Evolutionary conservation across 2,888 invertebrate genomes (phyloP), one percentile per base, ranked within the genome.

Genomic region (Acleris laterana): DNA sequence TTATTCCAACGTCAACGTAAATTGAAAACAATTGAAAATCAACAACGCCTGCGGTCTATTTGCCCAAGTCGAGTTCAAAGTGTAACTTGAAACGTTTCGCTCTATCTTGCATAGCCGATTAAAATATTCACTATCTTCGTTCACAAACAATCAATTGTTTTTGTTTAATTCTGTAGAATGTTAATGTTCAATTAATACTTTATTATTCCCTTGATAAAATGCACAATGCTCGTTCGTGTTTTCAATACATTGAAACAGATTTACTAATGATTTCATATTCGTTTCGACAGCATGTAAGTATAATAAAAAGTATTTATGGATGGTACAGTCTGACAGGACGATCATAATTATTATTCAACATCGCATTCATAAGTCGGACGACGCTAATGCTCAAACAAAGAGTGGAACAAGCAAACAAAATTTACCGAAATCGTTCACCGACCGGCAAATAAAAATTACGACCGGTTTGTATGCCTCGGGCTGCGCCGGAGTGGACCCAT

Each of bases 371-470:
- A 87, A 87, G 81, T 81, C 77, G 72, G 70, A 71, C 76, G 79
- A 81, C 78, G 82, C 86, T 89, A 88, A 89, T 87, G 84, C 78
- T 81, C 82, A 85, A 84, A 87, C 85, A 85, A 86, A 86, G 85
- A 83, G 78, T 73, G 78, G 78, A 81, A 85, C 87, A 85, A 85
- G 87, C 88, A 89, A 90, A 90, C 90, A 90, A 89, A 66, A 90
- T 91, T 90, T 88, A 88, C 85, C 88, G 77, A 90, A 89, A 89
- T 89, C 83, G 87, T 87, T 87, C 84, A 78, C 76, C 82, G 83
- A 79, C 76, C 82, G 83, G 80, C 80, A 80, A 82, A 83, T 84
- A 84, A 83, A 88, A 88, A 89, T 88, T 84, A 88, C 73, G 85
- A 87, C 84, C 84, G 85, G 85, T 84, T 83, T 77, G 73, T 81